Base-by-base conservation (phyloP, 2,797 vertebrate genomes). In the Onychomys leucogaster region DNA sequence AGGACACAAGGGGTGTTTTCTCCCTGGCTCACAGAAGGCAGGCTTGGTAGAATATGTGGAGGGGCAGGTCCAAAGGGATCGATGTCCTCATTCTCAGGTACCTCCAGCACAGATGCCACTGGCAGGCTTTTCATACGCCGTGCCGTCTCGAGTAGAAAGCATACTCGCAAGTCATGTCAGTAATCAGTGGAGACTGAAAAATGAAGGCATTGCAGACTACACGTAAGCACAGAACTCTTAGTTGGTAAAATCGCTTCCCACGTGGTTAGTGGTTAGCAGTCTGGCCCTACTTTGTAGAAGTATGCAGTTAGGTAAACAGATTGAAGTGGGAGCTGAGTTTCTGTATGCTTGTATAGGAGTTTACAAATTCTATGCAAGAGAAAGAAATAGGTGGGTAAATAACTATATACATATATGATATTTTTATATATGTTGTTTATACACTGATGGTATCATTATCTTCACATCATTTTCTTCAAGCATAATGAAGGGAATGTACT, bases 381-480 rank as follows among this genome's bases (percentile, higher is more conserved):
- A 25, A 41, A 23, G 63, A 55, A 85, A 34, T 43, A 34, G 34
- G 7, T 11, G 10, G 21, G 29, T 29, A 65, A 5, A 32, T 65
- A 10, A 65, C 27, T 57, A 46, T 46, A 52, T 52, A 55, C 17
- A 59, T 65, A 63, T 1, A 25, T 2, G 34, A 17, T 82, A n/a
- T 81, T 63, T 77, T 85, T 76, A 21, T n/a, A 14, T 29, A 63
- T 55, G 46, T 41, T 83, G 55, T 43, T 59, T 84, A 65, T 37
- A 12, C 41, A 13, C 59, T 88, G 71, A 41, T 10, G 9, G 10
- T 57, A 27, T 63, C 69, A n/a, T 77, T 90, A 59, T 57, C 86
- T 95, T 91, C 32, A 75, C 57, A 49, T 78, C 32, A 46, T 92
- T 90, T 41, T 61, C 87, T 90, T n/a, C 65, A 77, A 49, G 41